phyloP scores from a whole-genome alignment of 2,888 invertebrate species.

The Drosophila borborema region DNA sequence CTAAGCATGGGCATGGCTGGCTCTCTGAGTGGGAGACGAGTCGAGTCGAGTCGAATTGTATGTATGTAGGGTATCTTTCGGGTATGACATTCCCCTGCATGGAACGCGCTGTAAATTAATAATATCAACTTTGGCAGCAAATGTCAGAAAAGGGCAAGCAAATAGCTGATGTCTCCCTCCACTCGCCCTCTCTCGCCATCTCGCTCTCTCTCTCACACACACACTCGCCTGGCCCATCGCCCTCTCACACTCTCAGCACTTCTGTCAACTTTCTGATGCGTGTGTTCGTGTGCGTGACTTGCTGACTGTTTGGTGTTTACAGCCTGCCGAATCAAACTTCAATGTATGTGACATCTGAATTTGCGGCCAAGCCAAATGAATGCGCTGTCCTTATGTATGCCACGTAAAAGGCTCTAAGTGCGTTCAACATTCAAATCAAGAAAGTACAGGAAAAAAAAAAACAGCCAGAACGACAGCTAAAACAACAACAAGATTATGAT shows the following conservation, averaged over 20 bases:
- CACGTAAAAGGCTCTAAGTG: conserved; percentile 58
- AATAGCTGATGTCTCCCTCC: conserved; percentile 37
- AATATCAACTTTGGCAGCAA: conserved; percentile 74
- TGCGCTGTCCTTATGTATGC: conserved; percentile 38
- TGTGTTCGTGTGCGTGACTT: conserved; percentile 61
- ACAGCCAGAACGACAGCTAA: neutral
- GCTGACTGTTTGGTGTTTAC: conserved; percentile 66
- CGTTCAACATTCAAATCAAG: conserved; percentile 53
- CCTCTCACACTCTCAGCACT: neutral
- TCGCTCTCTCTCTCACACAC: neutral
- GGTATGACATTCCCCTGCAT: conserved; percentile 33
- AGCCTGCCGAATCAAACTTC: conserved; percentile 70
- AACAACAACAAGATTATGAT: conserved; percentile 7
- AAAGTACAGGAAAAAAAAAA: conserved; percentile 1
- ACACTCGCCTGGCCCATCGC: neutral
- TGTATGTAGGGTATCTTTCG: conserved; percentile 1
- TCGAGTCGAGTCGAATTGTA: too few relatives aligned
- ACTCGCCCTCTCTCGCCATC: neutral
- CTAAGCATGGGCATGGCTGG: neutral
- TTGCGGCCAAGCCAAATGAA: conserved; percentile 30
- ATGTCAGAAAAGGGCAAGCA: conserved; percentile 71
- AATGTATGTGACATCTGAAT: conserved; percentile 66
- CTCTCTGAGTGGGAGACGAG: neutral
- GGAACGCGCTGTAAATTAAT: conserved; percentile 70
- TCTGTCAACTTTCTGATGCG: conserved; percentile 22